phyloP scores from a whole-genome alignment of 1,140 invertebrate species.

The Pachypeltis micranthus region DNA sequence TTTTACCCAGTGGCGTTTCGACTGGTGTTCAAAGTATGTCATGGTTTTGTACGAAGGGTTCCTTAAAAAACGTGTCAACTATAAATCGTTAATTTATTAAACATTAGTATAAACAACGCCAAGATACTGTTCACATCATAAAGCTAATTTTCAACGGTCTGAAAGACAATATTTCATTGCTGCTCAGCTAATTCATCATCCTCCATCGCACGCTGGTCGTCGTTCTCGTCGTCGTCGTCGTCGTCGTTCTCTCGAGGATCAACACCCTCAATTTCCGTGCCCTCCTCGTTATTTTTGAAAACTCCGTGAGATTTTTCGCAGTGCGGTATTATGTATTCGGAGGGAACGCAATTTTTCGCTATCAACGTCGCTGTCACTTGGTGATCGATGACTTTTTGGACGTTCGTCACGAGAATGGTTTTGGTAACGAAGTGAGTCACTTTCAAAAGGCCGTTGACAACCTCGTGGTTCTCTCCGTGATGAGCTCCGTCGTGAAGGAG shows the following conservation, averaged over 20 bases:
- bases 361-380: conserved; percentile 31
- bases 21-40: too few relatives aligned
- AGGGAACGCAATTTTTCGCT: conserved; percentile 30
- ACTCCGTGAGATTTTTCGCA: conserved; percentile 8
- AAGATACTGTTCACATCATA: too few relatives aligned
- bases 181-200: too few relatives aligned
- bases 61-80: too few relatives aligned
- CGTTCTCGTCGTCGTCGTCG: too few relatives aligned
- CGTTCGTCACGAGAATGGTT: conserved; percentile 31
- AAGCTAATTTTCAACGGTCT: too few relatives aligned
- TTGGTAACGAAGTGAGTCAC: conserved; percentile 17
- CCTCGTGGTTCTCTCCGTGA: not conserved
- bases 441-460: not conserved
- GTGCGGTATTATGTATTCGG: conserved; percentile 24
- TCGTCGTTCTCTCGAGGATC: not conserved
- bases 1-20: too few relatives aligned
- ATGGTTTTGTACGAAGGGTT: too few relatives aligned
- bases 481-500: not conserved
- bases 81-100: too few relatives aligned
- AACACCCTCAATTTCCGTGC: not conserved
- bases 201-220: too few relatives aligned
- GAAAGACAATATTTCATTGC: too few relatives aligned
- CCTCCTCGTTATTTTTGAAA: not conserved
- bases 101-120: too few relatives aligned
- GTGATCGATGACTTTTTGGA: conserved; percentile 29